A percentile compares a stretch with the other conserved stretches of the same genome.
These are phyloP conservation scores for Eonycteris spelaea DNA, from an alignment of 2,113 vertebrate species.

Conservation along the genomic window DNA sequence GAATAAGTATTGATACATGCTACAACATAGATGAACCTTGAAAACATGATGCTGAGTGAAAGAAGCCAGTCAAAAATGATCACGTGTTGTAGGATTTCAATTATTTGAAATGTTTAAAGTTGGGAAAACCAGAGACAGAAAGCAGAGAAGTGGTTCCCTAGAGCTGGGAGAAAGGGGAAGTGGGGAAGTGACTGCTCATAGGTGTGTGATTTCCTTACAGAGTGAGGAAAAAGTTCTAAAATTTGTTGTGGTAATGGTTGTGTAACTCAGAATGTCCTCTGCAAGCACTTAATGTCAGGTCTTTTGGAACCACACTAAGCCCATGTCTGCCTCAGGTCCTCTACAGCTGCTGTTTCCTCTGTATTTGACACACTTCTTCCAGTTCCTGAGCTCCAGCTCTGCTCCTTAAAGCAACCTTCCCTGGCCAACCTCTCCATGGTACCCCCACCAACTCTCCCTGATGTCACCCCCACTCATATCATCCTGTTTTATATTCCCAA, in stretches of 20 bases:
- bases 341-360: not conserved
- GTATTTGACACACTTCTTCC: not conserved
- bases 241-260: not conserved
- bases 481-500: not conserved
- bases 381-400: not conserved
- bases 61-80: too few relatives aligned
- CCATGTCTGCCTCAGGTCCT: not conserved
- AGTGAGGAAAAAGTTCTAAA: not conserved
- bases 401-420: not conserved
- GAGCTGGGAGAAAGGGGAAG: not conserved
- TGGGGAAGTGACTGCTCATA: not conserved
- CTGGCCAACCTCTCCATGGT: accelerated
- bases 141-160: not conserved
- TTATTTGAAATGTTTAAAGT: not conserved
- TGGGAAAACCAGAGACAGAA: not conserved
- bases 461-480: accelerated
- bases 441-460: not conserved
- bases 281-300: not conserved
- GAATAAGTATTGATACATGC: accelerated
- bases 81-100: accelerated
- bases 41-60: accelerated
- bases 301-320: not conserved
- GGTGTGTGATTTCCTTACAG: not conserved
- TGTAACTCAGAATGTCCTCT: not conserved
- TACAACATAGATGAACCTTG: accelerated